Percentiles rank a stretch among this genome's conserved stretches.
Conservation (phyloP, 2,113 vertebrate species). For the Pagrus major region DNA sequence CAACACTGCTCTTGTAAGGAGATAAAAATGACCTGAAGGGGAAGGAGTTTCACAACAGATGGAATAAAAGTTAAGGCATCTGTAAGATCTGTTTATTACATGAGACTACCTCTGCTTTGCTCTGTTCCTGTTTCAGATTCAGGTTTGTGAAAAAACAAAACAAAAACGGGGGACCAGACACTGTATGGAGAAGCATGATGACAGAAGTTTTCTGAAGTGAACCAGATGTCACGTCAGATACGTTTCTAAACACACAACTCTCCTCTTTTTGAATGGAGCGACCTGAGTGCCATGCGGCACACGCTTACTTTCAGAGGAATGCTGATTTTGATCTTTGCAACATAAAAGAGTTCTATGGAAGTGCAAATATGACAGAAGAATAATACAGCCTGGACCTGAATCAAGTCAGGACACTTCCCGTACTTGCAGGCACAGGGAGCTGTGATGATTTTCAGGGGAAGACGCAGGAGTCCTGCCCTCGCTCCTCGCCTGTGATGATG, state of each 20-base stretch:
- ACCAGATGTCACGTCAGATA: slow-evolving; percentile 25
- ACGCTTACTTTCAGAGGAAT: slow-evolving; percentile 47
- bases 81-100: slow-evolving; percentile 41
- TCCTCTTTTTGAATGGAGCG: slow-evolving; percentile 61
- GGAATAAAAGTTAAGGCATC: slow-evolving; percentile 55
- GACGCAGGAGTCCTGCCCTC: slow-evolving; percentile 59
- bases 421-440: slow-evolving; percentile 58
- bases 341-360: slow-evolving; percentile 39
- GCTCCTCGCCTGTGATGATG: slow-evolving; percentile 72
- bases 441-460: slow-evolving; percentile 59
- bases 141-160: slow-evolving; percentile 27
- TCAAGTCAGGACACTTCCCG: slow-evolving; percentile 69
- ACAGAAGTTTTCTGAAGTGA: slow-evolving; percentile 48
- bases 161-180: background rate
- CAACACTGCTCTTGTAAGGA: background rate
- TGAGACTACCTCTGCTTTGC: slow-evolving; percentile 36
- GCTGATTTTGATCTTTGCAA: slow-evolving; percentile 59
- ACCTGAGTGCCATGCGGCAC: slow-evolving; percentile 45
- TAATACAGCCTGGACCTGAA: slow-evolving; percentile 48
- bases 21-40: slow-evolving; percentile 6
- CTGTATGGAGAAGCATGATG: slow-evolving; percentile 13
- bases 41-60: slow-evolving; percentile 41
- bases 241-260: slow-evolving; percentile 31
- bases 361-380: slow-evolving; percentile 52
- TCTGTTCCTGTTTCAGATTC: slow-evolving; percentile 48